Evolutionary conservation across 1,140 invertebrate genomes (phyloP).

Genomic region (Drosophila athabasca): DNA sequence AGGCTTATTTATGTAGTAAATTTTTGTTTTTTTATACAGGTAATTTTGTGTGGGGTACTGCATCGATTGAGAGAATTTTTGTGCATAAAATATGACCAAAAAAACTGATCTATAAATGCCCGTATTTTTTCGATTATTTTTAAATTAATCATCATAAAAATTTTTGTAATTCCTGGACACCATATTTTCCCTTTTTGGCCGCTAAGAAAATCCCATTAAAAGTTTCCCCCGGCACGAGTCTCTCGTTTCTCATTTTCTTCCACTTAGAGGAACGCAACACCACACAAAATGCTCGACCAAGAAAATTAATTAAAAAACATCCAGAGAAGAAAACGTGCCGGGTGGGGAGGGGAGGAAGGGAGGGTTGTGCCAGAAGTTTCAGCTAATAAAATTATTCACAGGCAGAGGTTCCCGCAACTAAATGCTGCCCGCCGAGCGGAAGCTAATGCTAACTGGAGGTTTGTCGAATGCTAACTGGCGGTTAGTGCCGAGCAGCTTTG

Average conservation of each 20-base stretch:
- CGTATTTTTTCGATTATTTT: no score
- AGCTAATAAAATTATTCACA: constrained; percentile 44
- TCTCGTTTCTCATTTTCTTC: constrained; percentile 3
- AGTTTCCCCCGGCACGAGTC: constrained; percentile 30
- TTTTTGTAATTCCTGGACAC: no score
- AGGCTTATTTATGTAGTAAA: background rate
- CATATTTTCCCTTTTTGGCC: no score
- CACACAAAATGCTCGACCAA: constrained; percentile 24
- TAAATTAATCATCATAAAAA: no score
- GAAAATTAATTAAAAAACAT: constrained; percentile 46
- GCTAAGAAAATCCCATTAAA: constrained; percentile 39
- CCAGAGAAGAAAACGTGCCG: background rate
- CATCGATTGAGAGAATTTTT: no score
- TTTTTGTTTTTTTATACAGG: background rate
- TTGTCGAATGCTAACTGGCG: constrained; percentile 8
- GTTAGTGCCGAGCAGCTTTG: constrained; percentile 28
- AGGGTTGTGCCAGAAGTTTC: constrained; percentile 11
- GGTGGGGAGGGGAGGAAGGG: background rate
- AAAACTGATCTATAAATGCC: no score
- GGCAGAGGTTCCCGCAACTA: constrained; percentile 26
- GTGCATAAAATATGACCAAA: no score
- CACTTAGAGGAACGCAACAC: constrained; percentile 12
- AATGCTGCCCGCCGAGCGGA: constrained; percentile 26
- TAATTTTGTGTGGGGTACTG: no score
- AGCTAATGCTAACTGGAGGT: constrained; percentile 5